Base-by-base conservation (phyloP, 2,888 invertebrate genomes). In the Folsomia manolachei region DNA sequence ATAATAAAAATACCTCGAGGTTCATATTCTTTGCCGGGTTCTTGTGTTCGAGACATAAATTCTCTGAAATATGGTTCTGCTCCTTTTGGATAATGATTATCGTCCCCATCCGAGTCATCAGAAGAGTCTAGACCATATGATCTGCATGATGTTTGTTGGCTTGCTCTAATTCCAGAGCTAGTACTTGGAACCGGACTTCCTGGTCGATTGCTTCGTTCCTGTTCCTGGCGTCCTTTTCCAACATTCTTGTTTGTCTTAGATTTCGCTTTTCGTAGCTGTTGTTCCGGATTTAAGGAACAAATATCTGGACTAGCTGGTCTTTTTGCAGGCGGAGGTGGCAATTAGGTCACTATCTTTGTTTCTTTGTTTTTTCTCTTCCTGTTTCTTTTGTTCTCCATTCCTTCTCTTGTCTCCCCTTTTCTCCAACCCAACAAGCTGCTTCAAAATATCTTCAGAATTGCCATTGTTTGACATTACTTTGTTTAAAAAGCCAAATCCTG, bases 281-380 rank as follows among this genome's bases (percentile, higher is more conserved):
- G 67, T 18, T 75, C 75, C 1, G 76, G 70, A 63, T 67, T 73
- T 4, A 75, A 11, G 26, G 72, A 73, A 66, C 77, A 77, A 53
- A 77, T 77, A 24, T 77, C 77, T 9, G 77, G 77, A 63, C 77
- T 77, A 25, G 73, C 26, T 64, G 67, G 70, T 9, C 77, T 70
- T 64, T 69, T 73, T 18, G 51, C 52, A 19, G 26, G 52, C 11
- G 66, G 24, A 18, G 71, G 14, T n/a, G 52, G 67, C 67, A 63
- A n/a, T 27, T 1, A 71, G 1, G 14, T 72, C 70, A 1, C 68
- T 65, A 21, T 66, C 25, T n/a, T n/a, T 1, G 68, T 70, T 52
- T 66, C 66, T 25, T 68, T 27, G 1, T 63, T 26, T 39, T 62
- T 21, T 39, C 19, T 60, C 27, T 24, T 23, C 19, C 1, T 62